Evolutionary conservation across 2,797 vertebrate species (phyloP).

Genomic region (Sylvilagus floridanus): DNA sequence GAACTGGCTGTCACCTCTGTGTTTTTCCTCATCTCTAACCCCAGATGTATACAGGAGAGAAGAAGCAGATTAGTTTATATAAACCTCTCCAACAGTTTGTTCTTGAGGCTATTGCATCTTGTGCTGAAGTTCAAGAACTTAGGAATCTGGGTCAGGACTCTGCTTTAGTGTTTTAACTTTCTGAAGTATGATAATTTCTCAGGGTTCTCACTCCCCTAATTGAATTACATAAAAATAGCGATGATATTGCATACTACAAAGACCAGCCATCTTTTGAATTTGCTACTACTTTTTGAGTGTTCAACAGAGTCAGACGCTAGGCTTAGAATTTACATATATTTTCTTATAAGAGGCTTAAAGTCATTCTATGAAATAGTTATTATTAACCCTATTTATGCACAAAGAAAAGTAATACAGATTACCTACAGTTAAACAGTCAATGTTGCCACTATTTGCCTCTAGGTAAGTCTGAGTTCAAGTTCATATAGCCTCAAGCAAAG

Average conservation of each 20-base stretch:
- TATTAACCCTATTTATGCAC: background rate
- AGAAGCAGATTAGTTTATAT: constrained; percentile 14
- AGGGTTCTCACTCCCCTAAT: background rate
- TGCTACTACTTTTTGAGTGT: background rate
- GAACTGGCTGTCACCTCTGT: background rate
- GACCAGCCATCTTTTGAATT: background rate
- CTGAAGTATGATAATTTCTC: constrained; percentile 17
- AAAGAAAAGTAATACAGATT: background rate
- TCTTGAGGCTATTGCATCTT: constrained; percentile 18
- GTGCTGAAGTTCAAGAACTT: constrained; percentile 59
- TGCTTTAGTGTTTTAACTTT: constrained; percentile 50
- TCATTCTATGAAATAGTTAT: background rate
- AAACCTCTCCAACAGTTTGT: background rate
- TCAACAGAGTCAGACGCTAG: background rate
- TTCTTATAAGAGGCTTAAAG: constrained; percentile 24
- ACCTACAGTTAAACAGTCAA: background rate
- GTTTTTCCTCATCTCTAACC: background rate
- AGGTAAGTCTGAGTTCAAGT: background rate
- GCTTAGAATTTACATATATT: constrained; percentile 15
- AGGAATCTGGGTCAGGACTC: constrained; percentile 11
- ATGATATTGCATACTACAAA: background rate
- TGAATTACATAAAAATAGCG: constrained; percentile 25
- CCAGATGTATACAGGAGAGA: background rate
- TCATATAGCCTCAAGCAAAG: background rate
- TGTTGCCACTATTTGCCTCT: background rate